Evolutionary conservation across 2,113 vertebrate genomes (phyloP).

Genomic region (Tauraco erythrolophus): DNA sequence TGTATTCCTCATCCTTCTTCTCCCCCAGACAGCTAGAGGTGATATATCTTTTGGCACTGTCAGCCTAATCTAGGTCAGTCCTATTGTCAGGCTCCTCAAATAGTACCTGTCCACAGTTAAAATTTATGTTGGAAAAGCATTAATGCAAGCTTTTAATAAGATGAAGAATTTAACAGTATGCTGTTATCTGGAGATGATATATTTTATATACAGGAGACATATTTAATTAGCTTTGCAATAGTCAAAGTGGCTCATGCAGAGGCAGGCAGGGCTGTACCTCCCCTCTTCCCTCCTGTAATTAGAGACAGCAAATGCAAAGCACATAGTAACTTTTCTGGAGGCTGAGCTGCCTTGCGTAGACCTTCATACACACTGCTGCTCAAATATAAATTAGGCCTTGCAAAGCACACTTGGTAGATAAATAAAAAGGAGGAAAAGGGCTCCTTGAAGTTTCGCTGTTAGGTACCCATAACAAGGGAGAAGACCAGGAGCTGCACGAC

Average conservation of each 20-base stretch:
- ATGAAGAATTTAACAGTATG: conserved; percentile 85
- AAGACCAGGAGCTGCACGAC: fast-evolving
- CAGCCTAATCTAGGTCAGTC: conserved; percentile 82
- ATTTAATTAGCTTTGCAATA: conserved; percentile 84
- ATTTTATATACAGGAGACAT: conserved; percentile 84
- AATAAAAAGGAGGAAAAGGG: conserved; percentile 21
- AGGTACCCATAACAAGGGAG: not conserved
- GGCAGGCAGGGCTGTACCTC: conserved; percentile 57
- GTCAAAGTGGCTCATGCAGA: conserved; percentile 75
- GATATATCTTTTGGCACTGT: conserved; percentile 81
- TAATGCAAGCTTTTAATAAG: conserved; percentile 86
- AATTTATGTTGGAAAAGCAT: conserved; percentile 86
- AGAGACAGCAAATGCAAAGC: conserved; percentile 60
- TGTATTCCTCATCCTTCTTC: conserved; percentile 78
- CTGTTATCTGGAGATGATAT: conserved; percentile 83
- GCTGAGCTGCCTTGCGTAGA: conserved; percentile 26
- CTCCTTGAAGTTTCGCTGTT: not conserved
- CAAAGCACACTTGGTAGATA: not conserved
- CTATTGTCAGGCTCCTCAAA: conserved; percentile 80
- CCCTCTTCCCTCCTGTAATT: conserved; percentile 52
- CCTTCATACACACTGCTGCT: conserved; percentile 23
- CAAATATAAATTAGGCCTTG: conserved; percentile 44
- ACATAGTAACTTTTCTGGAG: conserved; percentile 66
- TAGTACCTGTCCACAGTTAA: conserved; percentile 80
- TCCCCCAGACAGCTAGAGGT: conserved; percentile 71